Evolutionary conservation across 2,888 invertebrate species (phyloP), one percentile per base, ranked within the genome.

Genomic region (Deilephila elpenor): DNA sequence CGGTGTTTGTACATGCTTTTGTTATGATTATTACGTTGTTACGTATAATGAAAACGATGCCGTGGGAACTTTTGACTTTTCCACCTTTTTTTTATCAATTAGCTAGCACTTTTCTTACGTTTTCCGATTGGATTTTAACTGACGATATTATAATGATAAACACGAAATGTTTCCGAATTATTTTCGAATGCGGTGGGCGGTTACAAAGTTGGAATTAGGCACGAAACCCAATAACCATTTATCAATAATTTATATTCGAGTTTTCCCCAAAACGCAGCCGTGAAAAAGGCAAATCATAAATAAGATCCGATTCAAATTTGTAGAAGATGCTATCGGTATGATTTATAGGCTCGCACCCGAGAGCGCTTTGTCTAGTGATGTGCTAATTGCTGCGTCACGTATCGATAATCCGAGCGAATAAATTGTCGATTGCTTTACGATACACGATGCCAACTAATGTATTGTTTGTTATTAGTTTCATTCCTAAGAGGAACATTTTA

Each of bases 231-330:
- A 92, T 90, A 91, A 88, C 87, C 88, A 91, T 92, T 92, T 92
- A 92, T 92, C 91, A 91, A 85, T 92, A 92, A 94, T 93, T 93
- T 93, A 93, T 93, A 89, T 89, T 88, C 86, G 88, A 93, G 85
- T 93, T 93, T 93, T 92, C 93, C 93, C 93, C 86, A 93, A 93
- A 93, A 92, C 90, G 91, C 91, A 92, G 90, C 94, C 91, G 94
- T 94, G 93, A 94, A 95, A 95, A 93, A 93, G 93, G 93, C 94
- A 92, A 94, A 94, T 94, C 94, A 93, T 95, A 95, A 95, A 95
- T 94, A 94, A 94, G 93, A 93, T 94, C 94, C 94, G 95, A 94
- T 94, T 95, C 95, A 95, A 95, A 95, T 95, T 95, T 95, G 94
- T 95, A 93, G 93, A 94, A 94, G 95, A 95, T 95, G 92, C 87